Evolutionary conservation across 1,140 invertebrate species (phyloP).

Genomic region (Lordiphosa clarofinis): DNA sequence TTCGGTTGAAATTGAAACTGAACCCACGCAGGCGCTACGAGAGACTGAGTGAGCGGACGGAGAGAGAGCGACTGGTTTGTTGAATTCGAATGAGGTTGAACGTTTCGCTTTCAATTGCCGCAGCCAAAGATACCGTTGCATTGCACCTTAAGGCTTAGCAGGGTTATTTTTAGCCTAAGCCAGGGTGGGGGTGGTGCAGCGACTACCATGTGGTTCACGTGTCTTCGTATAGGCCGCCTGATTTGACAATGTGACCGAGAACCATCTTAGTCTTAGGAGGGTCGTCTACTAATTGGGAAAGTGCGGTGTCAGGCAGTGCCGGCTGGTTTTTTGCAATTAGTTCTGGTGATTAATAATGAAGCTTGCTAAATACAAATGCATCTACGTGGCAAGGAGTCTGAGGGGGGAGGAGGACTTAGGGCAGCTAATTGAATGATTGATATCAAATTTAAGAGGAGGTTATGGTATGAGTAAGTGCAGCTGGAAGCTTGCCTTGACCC

Average conservation of each 20-base stretch:
- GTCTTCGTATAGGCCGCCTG: slow-evolving; percentile 9
- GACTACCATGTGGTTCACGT: slow-evolving; percentile 18
- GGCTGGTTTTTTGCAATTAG: slow-evolving; percentile 27
- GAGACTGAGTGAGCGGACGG: not conserved
- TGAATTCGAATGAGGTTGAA: too few species aligned
- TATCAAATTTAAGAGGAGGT: not conserved
- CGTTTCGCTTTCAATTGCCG: not conserved
- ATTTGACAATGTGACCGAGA: slow-evolving; percentile 43
- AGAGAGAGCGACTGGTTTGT: not conserved
- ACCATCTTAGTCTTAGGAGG: not conserved
- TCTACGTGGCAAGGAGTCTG: not conserved
- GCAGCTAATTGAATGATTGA: slow-evolving; percentile 12
- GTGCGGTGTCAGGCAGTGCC: slow-evolving; percentile 4
- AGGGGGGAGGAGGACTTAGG: not conserved
- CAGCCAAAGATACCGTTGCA: slow-evolving; percentile 7
- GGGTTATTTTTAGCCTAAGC: slow-evolving; percentile 28
- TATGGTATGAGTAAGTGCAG: slow-evolving; percentile 1
- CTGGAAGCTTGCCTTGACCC: slow-evolving; percentile 4
- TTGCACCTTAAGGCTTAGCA: slow-evolving; percentile 24
- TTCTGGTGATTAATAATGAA: slow-evolving; percentile 43
- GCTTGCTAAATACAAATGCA: slow-evolving; percentile 14
- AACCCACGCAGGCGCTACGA: slow-evolving; percentile 5
- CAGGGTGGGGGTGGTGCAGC: not conserved
- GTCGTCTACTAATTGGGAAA: slow-evolving; percentile 6
- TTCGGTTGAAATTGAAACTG: slow-evolving; percentile 7